Evolutionary conservation across 2,113 vertebrate species (phyloP).

Genomic region (Nicator chloris): DNA sequence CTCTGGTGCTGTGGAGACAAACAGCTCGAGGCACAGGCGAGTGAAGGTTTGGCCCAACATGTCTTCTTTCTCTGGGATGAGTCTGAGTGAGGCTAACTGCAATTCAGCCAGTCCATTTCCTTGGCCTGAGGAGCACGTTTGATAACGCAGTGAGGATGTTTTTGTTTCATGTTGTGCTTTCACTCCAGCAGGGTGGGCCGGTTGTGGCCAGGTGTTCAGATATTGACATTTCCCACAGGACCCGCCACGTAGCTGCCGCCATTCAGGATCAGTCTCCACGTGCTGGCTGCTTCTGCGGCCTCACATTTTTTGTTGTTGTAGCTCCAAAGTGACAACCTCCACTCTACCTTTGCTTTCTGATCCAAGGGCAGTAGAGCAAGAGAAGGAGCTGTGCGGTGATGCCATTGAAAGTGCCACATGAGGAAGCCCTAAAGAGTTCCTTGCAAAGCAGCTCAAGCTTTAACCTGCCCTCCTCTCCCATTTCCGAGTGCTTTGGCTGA

Average conservation of each 20-base stretch:
- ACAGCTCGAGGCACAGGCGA: background rate
- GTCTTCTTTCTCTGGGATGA: background rate
- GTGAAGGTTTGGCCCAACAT: background rate
- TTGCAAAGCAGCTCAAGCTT: background rate
- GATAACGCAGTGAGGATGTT: background rate
- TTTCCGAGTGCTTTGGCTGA: background rate
- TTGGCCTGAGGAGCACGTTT: background rate
- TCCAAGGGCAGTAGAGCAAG: background rate
- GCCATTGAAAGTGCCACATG: accelerated
- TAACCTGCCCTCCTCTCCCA: background rate
- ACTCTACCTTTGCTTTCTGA: background rate
- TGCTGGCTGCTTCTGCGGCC: background rate
- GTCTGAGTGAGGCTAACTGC: background rate
- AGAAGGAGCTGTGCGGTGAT: background rate
- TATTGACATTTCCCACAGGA: slow-evolving; percentile 3
- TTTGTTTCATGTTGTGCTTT: slow-evolving; percentile 18
- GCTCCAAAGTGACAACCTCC: background rate
- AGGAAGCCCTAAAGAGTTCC: background rate
- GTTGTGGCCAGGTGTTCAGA: background rate
- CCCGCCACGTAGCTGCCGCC: slow-evolving; percentile 46
- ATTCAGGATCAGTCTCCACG: background rate
- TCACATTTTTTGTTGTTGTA: background rate
- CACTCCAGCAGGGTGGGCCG: slow-evolving; percentile 21
- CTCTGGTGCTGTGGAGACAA: background rate
- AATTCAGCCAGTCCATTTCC: background rate